Evolutionary conservation across 2,888 invertebrate genomes (phyloP).

Genomic region (Cosmorhoe ocellata): DNA sequence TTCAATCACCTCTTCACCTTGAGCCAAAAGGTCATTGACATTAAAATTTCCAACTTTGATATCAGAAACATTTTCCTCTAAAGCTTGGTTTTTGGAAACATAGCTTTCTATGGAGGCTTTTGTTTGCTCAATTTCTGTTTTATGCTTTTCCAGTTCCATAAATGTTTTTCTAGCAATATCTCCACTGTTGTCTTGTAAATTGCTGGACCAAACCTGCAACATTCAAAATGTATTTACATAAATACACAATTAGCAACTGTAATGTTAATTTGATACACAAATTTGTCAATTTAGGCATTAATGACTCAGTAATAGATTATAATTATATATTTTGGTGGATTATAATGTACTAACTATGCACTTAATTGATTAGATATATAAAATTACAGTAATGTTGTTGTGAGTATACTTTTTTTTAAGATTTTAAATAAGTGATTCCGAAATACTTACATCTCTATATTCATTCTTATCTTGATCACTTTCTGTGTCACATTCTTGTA

Average conservation of each 20-base stretch:
- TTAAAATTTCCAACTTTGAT: conserved; percentile 57
- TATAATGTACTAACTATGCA: no score
- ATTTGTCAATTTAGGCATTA: no score
- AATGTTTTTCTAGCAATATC: conserved; percentile 78
- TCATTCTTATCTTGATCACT: conserved; percentile 50
- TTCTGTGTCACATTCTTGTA: conserved; percentile 39
- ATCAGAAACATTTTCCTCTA: conserved; percentile 66
- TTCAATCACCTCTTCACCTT: conserved; percentile 81
- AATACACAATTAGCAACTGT: no score
- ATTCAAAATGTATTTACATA: background rate
- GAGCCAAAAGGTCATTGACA: conserved; percentile 85
- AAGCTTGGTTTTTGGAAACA: conserved; percentile 43
- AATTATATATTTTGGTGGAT: no score
- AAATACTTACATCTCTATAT: conserved; percentile 69
- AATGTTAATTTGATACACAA: no score
- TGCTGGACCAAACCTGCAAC: conserved; percentile 64
- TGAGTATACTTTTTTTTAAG: no score
- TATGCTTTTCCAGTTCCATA: conserved; percentile 82
- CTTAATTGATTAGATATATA: no score
- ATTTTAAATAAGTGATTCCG: no score
- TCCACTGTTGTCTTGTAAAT: conserved; percentile 61
- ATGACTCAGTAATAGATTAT: no score
- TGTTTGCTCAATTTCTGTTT: conserved; percentile 83
- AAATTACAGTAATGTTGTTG: no score
- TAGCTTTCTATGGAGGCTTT: conserved; percentile 81